Conservation (phyloP, 2,888 invertebrate species). For the Galerucella nymphaeae region DNA sequence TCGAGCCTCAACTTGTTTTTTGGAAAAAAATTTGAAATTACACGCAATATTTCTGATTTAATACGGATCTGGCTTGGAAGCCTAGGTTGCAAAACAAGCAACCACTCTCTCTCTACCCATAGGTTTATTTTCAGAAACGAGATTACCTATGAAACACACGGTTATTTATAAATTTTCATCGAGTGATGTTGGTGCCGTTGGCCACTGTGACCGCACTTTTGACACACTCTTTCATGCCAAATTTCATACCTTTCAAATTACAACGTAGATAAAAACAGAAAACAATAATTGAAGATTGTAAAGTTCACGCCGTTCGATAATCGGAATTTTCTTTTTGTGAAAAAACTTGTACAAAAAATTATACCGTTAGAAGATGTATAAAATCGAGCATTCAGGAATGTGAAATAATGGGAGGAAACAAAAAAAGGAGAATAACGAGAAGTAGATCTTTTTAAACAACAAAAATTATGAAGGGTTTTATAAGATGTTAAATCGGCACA, state of each 20-base stretch:
- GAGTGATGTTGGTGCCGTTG: constrained; percentile 22
- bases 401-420: too few relatives aligned
- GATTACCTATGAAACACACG: constrained; percentile 47
- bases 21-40: not conserved
- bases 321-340: too few relatives aligned
- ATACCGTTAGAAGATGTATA: too few relatives aligned
- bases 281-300: not conserved
- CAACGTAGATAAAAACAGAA: not conserved
- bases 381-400: too few relatives aligned
- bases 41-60: not conserved
- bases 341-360: too few relatives aligned
- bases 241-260: constrained; percentile 6
- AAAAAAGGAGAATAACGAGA: too few relatives aligned
- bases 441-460: too few relatives aligned
- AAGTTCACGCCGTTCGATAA: not conserved
- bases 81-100: constrained; percentile 49
- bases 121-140: constrained; percentile 46
- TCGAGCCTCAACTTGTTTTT: too few relatives aligned
- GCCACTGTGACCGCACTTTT: constrained; percentile 19
- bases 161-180: constrained; percentile 45
- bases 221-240: constrained; percentile 18
- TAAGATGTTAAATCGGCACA: too few relatives aligned
- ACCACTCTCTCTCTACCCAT: constrained; percentile 37
- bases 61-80: constrained; percentile 30
- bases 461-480: too few relatives aligned